Base-by-base conservation (phyloP, 2,888 invertebrate species). In the Oxycera nigricornis region DNA sequence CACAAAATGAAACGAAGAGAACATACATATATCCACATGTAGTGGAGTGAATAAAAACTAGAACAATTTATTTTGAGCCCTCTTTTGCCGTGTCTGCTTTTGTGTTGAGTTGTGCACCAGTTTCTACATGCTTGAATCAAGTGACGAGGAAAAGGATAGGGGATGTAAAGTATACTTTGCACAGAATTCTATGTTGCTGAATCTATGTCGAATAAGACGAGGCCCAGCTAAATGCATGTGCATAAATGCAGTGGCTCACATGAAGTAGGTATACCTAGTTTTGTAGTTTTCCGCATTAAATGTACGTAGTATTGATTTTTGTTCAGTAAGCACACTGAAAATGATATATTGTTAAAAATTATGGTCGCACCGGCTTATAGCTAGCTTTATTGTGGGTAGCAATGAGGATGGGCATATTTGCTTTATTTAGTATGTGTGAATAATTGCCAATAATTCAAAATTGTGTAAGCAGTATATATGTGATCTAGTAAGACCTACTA, bases 201-300 rank as follows among this genome's bases (percentile, higher is more conserved):
- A 46, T 7, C 2, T 17, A 14, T 7, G 46, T 46, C 17, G 46
- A 11, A 46, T 46, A 17, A 31, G 61, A 17, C 26, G 61, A 61
- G n/a, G 20, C 31, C 61, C 61, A 61, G 61, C 61, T 61, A 61
- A 61, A 20, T 61, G 61, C 61, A 61, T 26, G 46, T 3, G 46
- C 26, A 28, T 30, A 20, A 61, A 61, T 61, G 31, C 61, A 61
- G 61, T 26, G 17, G 24, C 31, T 30, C 61, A 61, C 61, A 61
- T 61, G 61, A 17, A 35, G 35, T 46, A 46, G 6, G 31, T 17
- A 30, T 31, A 26, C 35, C 61, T 17, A 11, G 11, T 31, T 31
- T 31, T 31, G 31, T 46, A 61, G 61, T 31, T 61, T 61, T 61
- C 61, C 35, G 61, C 61, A 61, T 31, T 61, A 30, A 61, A 61